phyloP scores from a whole-genome alignment of 2,797 vertebrate genomes.

The Picus viridis region DNA sequence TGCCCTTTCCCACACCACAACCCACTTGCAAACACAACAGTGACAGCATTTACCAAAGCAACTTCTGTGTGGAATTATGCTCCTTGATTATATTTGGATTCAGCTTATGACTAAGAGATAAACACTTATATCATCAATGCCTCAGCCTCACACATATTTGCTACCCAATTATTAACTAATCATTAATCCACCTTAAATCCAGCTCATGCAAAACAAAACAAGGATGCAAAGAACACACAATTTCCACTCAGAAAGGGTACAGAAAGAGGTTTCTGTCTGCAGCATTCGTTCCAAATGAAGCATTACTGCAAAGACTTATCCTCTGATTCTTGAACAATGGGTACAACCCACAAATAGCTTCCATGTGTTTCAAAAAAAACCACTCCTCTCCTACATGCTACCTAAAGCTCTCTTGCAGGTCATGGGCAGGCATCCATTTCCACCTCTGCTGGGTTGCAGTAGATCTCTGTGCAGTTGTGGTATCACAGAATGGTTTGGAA shows the following conservation, averaged over 20 bases:
- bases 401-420: background rate
- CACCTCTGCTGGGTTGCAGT: background rate
- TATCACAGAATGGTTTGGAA: background rate
- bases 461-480: background rate
- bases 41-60: background rate
- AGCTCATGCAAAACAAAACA: conserved; percentile 34
- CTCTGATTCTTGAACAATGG: background rate
- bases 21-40: background rate
- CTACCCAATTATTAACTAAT: conserved; percentile 40
- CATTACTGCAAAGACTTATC: background rate
- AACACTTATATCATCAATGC: background rate
- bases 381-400: background rate
- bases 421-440: background rate
- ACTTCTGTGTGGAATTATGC: background rate
- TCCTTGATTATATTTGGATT: background rate
- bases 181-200: conserved; percentile 38
- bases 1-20: background rate
- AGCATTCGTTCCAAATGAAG: conserved; percentile 8
- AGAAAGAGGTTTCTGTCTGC: background rate
- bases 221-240: background rate
- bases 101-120: conserved; percentile 32
- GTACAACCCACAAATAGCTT: conserved; percentile 35
- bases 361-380: conserved; percentile 16
- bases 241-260: background rate
- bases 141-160: background rate